phyloP scores from a whole-genome alignment of 1,140 invertebrate species.

The Vanessa tameamea region DNA sequence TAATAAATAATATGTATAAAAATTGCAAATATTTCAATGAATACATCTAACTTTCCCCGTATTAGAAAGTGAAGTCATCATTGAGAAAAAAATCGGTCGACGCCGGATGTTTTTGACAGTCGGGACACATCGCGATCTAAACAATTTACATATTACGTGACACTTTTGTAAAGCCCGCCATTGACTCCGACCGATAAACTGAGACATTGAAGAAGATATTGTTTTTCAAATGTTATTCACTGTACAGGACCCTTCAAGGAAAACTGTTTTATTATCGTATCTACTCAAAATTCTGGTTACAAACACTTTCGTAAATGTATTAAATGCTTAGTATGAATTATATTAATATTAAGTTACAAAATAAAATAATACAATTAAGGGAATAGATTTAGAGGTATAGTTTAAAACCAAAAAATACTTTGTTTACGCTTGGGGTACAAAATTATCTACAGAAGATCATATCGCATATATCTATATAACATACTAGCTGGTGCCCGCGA shows the following conservation, averaged over 20 bases:
- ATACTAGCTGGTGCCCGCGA: too few relatives aligned
- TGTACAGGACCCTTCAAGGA: slow-evolving; percentile 52
- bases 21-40: too few relatives aligned
- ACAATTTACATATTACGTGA: slow-evolving; percentile 81
- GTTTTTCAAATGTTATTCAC: slow-evolving; percentile 69
- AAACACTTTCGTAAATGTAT: slow-evolving; percentile 16
- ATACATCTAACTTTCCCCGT: not conserved
- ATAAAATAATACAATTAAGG: too few relatives aligned
- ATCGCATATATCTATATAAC: too few relatives aligned
- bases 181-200: slow-evolving; percentile 75
- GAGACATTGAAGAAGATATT: slow-evolving; percentile 74
- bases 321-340: not conserved
- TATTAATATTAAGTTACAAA: not conserved
- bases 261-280: slow-evolving; percentile 64
- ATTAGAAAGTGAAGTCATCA: slow-evolving; percentile 61
- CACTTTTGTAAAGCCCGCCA: slow-evolving; percentile 73
- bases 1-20: too few relatives aligned
- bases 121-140: slow-evolving; percentile 76
- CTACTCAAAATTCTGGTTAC: slow-evolving; percentile 59
- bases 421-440: too few relatives aligned
- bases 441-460: too few relatives aligned
- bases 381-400: too few relatives aligned
- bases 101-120: slow-evolving; percentile 73
- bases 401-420: too few relatives aligned
- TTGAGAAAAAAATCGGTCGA: slow-evolving; percentile 64